Evolutionary conservation across 2,113 vertebrate species (phyloP).

Genomic region (Castor canadensis): DNA sequence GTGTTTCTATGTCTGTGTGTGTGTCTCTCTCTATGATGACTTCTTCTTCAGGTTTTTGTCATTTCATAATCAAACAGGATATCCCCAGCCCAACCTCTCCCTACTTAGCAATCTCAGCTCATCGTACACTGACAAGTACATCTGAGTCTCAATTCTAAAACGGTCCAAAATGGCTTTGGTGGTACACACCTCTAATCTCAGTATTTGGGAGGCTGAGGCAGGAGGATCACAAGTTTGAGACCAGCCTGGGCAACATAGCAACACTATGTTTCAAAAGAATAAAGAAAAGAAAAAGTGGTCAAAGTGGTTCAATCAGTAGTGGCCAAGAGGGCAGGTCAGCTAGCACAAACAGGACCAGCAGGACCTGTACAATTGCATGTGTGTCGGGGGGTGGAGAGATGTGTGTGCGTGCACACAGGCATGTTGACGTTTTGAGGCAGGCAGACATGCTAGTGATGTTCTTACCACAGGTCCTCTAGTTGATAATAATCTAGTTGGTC

Average conservation of each 20-base stretch:
- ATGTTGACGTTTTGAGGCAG: background rate
- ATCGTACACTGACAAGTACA: background rate
- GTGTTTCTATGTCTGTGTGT: background rate
- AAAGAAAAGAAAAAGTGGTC: background rate
- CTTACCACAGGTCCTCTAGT: background rate
- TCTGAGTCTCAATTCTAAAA: background rate
- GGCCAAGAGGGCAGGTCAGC: background rate
- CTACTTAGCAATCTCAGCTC: background rate
- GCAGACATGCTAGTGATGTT: background rate
- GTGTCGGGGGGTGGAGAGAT: background rate
- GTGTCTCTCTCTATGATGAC: background rate
- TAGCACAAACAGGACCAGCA: background rate
- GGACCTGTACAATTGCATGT: background rate
- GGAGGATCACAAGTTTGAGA: background rate
- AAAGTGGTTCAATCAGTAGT: background rate
- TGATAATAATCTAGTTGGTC: background rate
- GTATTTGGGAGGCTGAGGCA: background rate
- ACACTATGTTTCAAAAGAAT: background rate
- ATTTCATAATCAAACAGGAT: background rate
- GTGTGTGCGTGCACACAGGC: background rate
- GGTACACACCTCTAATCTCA: background rate
- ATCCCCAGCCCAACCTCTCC: background rate
- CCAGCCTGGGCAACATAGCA: background rate
- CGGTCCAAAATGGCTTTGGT: background rate
- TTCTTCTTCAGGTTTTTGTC: background rate